These are phyloP conservation scores for Gambusia holbrooki DNA, from an alignment of 2,113 vertebrate genomes.

Conservation along the genomic window DNA sequence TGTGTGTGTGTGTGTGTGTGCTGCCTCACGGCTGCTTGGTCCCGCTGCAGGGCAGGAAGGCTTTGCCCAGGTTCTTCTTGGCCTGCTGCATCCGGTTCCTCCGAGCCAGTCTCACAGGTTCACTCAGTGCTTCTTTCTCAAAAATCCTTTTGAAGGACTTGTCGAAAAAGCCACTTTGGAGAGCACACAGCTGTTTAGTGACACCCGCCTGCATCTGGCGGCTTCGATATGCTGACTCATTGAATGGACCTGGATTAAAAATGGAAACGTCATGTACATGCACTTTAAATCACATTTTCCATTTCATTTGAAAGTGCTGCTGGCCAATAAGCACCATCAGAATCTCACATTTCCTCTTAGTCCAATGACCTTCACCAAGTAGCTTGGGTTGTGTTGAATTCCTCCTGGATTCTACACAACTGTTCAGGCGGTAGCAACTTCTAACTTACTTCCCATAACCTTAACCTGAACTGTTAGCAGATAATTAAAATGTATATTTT, in stretches of 20 bases:
- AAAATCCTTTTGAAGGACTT: slow-evolving; percentile 83
- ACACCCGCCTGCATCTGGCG: slow-evolving; percentile 84
- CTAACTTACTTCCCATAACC: too few relatives aligned
- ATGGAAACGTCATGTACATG: neutral
- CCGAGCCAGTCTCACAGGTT: slow-evolving; percentile 80
- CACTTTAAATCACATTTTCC: neutral
- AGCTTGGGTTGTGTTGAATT: too few relatives aligned
- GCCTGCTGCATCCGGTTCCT: slow-evolving; percentile 80
- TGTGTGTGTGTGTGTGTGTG: neutral
- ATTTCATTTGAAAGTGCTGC: too few relatives aligned
- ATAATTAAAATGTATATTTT: too few relatives aligned
- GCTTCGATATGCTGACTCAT: slow-evolving; percentile 84
- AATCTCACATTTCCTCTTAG: too few relatives aligned
- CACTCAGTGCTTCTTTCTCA: slow-evolving; percentile 82
- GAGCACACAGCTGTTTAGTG: slow-evolving; percentile 75
- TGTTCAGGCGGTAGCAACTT: too few relatives aligned
- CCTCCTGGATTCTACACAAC: too few relatives aligned
- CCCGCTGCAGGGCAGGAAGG: slow-evolving; percentile 85
- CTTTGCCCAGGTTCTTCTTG: slow-evolving; percentile 85
- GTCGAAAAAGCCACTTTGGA: slow-evolving; percentile 88
- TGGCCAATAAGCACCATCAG: too few relatives aligned
- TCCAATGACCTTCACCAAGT: too few relatives aligned
- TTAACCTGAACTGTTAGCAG: too few relatives aligned
- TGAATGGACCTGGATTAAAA: slow-evolving; percentile 82
- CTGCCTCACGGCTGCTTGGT: slow-evolving; percentile 84